A percentile compares a stretch with the other conserved stretches of the same genome.
phyloP scores from a whole-genome alignment of 2,113 vertebrate genomes.

The Cromileptes altivelis region DNA sequence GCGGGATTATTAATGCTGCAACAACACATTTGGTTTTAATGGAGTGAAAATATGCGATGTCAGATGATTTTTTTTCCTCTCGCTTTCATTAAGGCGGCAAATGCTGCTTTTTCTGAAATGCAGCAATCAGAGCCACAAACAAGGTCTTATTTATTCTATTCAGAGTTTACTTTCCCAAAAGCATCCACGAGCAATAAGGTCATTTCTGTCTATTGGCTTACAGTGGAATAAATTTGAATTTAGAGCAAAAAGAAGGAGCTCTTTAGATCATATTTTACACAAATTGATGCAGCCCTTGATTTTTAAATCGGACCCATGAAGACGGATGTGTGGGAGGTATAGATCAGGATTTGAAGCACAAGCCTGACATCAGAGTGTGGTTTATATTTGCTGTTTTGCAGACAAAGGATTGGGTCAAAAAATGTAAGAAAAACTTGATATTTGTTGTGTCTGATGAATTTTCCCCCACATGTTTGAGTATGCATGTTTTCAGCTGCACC shows the following conservation, averaged over 20 bases:
- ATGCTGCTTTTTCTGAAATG: slow-evolving; percentile 62
- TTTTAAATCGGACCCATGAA: slow-evolving; percentile 63
- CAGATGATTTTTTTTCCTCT: slow-evolving; percentile 39
- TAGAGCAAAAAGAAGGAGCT: slow-evolving; percentile 59
- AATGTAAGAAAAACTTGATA: not conserved
- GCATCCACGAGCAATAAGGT: slow-evolving; percentile 56
- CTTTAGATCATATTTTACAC: slow-evolving; percentile 64
- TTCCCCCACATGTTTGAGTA: not conserved
- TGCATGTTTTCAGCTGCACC: slow-evolving; percentile 38
- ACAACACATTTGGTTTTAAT: slow-evolving; percentile 79
- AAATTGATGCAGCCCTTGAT: slow-evolving; percentile 66
- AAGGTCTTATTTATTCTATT: slow-evolving; percentile 75
- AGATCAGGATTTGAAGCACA: slow-evolving; percentile 33
- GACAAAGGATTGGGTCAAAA: slow-evolving; percentile 13
- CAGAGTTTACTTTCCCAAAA: slow-evolving; percentile 61
- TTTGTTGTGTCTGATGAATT: slow-evolving; percentile 3
- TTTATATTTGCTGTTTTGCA: slow-evolving; percentile 15
- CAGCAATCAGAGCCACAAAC: slow-evolving; percentile 68
- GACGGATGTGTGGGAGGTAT: slow-evolving; percentile 36
- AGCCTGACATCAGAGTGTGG: slow-evolving; percentile 2
- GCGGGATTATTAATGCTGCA: slow-evolving; percentile 69
- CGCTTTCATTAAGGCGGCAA: slow-evolving; percentile 60
- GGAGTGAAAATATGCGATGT: slow-evolving; percentile 68
- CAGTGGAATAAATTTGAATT: slow-evolving; percentile 68
- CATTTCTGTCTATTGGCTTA: slow-evolving; percentile 62